phyloP scores from a whole-genome alignment of 2,113 vertebrate species.

The Perca schrenkii region DNA sequence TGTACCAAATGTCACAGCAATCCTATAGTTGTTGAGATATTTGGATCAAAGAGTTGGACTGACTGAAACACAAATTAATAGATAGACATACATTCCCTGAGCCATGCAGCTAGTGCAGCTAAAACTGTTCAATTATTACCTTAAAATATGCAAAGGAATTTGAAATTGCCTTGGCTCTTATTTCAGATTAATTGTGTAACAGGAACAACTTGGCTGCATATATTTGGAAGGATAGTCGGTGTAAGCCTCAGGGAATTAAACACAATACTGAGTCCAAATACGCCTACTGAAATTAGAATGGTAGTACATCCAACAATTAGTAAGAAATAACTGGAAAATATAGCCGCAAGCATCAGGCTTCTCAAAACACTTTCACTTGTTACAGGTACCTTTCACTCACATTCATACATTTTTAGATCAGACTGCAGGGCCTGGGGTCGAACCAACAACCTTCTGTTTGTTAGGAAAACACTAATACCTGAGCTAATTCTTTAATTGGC shows the following conservation, averaged over 20 bases:
- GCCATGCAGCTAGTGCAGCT: too few relatives aligned
- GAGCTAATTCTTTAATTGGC: too few relatives aligned
- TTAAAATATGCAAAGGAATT: neutral
- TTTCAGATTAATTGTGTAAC: neutral
- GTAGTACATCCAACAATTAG: neutral
- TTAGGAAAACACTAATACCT: too few relatives aligned
- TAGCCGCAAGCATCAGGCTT: too few relatives aligned
- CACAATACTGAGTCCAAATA: neutral
- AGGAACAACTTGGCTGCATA: conserved; percentile 2
- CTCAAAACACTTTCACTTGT: too few relatives aligned
- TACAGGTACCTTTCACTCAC: too few relatives aligned
- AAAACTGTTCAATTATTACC: neutral
- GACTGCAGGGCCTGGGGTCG: too few relatives aligned
- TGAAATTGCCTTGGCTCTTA: neutral
- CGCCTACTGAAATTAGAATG: neutral
- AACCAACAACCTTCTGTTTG: too few relatives aligned
- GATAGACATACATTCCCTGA: neutral
- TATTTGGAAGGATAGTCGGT: neutral
- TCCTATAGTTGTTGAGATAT: neutral
- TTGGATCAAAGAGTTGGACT: neutral
- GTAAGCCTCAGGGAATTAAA: neutral
- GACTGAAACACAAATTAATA: neutral
- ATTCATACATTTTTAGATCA: too few relatives aligned
- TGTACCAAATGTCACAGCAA: neutral
- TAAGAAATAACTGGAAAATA: neutral